These are phyloP conservation scores for Acanthoscelides obtectus DNA, from an alignment of 2,888 invertebrate species.

Conservation along the genomic window DNA sequence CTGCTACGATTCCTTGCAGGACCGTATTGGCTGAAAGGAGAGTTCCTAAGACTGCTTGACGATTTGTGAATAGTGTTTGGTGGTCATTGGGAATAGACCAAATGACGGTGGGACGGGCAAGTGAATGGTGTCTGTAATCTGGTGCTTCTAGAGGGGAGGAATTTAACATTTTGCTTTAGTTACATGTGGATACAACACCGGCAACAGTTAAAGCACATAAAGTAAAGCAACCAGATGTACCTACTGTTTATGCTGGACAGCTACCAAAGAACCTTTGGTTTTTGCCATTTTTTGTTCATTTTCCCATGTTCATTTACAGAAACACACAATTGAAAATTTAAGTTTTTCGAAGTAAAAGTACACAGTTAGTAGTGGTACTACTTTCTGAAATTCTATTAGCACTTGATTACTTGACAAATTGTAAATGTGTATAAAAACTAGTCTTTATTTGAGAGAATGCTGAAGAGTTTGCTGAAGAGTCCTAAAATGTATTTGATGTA, in stretches of 20 bases:
- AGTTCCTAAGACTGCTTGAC: slow-evolving; percentile 44
- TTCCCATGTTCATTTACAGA: no score
- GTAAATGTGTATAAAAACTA: slow-evolving; percentile 36
- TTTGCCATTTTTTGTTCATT: no score
- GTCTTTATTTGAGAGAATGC: slow-evolving; percentile 25
- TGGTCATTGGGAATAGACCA: slow-evolving; percentile 7
- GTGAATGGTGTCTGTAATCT: slow-evolving; percentile 3
- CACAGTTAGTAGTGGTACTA: no score
- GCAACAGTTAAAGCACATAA: no score
- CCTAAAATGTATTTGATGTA: slow-evolving; percentile 1
- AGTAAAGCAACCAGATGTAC: no score
- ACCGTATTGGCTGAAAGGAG: slow-evolving; percentile 12
- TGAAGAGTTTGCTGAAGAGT: slow-evolving; percentile 17
- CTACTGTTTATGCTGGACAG: no score
- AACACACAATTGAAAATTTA: no score
- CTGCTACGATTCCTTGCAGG: slow-evolving; percentile 51
- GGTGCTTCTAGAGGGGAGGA: not conserved
- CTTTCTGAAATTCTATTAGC: not conserved
- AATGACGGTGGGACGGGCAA: slow-evolving; percentile 2
- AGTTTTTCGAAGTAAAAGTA: no score
- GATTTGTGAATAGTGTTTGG: slow-evolving; percentile 15
- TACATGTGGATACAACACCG: no score
- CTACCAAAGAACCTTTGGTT: no score
- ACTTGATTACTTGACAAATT: not conserved
- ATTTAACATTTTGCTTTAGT: not conserved